Base-by-base conservation (phyloP, 2,113 vertebrate genomes). In the Hippocampus guttulatus region DNA sequence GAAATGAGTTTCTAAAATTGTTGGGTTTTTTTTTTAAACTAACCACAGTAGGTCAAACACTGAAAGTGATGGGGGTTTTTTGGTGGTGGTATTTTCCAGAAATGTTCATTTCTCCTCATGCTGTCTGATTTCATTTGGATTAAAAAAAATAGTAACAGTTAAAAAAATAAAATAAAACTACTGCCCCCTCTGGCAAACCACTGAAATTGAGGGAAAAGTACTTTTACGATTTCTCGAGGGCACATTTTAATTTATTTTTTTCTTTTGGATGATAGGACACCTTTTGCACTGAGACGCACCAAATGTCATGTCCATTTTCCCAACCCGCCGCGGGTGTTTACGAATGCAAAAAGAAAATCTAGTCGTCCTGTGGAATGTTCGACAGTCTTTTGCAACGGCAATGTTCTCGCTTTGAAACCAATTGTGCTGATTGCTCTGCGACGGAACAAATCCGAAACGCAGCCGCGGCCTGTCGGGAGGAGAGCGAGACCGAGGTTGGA, bases 221-320 rank as follows among this genome's bases (percentile, higher is more conserved):
- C 27, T 30, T 21, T 47, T 40, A 33, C 14, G 3, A 68, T 82
- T 79, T 74, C 87, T 73, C 77, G 85, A 83, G 86, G 89, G 85
- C 88, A 89, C 85, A 84, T 85, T 89, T 88, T 87, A 78, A 85
- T 57, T 21, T 38, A 84, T 43, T 20, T 52, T 52, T 67, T 91
- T 89, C 73, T 82, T 88, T 90, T 88, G 63, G 54, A 86, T 87
- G 85, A 85, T 86, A 38, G 16, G 6, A 14, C 20, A 90, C 89
- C 80, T 90, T 91, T 92, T 93, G 91, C 91, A 92, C 91, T 91
- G 88, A 92, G 89, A 92, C 91, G 92, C 89, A 92, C 84, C 84
- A 91, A 38, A 87, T 91, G 88, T 93, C 88, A 85, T 90, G 90
- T 92, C 91, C 40, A 91, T 88, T 92, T 91, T 89, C 16, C 88